Conservation (phyloP, 2,888 invertebrate genomes). For the Cephus pygmeus region DNA sequence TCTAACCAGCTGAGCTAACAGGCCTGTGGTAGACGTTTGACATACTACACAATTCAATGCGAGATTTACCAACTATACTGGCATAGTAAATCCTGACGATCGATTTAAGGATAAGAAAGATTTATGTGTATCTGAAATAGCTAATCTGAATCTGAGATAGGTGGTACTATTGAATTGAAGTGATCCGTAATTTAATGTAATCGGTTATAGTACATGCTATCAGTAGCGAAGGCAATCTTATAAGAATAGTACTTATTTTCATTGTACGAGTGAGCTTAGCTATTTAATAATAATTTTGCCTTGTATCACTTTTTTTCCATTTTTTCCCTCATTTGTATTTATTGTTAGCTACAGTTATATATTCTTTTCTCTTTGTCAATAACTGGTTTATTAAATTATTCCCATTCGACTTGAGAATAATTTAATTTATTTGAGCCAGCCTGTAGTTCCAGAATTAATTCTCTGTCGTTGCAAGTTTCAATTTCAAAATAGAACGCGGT, state of each 20-base stretch:
- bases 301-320: too few species aligned
- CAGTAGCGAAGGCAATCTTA: too few species aligned
- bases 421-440: background rate
- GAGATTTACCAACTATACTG: background rate
- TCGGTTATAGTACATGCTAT: too few species aligned
- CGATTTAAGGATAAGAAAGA: background rate
- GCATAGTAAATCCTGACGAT: background rate
- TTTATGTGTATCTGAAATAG: background rate
- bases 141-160: background rate
- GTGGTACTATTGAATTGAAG: background rate
- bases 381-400: background rate
- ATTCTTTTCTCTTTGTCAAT: background rate
- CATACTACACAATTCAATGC: background rate
- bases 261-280: too few species aligned
- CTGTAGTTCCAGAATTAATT: background rate
- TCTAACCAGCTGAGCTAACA: slow-evolving; percentile 23
- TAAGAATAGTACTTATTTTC: too few species aligned
- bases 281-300: too few species aligned
- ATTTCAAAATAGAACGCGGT: background rate
- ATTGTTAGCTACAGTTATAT: background rate
- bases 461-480: background rate
- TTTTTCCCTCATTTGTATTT: background rate
- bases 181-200: background rate
- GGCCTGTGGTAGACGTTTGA: background rate
- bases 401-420: background rate